Evolutionary conservation across 1,140 invertebrate species (phyloP).

Genomic region (Marisa cornuarietis): DNA sequence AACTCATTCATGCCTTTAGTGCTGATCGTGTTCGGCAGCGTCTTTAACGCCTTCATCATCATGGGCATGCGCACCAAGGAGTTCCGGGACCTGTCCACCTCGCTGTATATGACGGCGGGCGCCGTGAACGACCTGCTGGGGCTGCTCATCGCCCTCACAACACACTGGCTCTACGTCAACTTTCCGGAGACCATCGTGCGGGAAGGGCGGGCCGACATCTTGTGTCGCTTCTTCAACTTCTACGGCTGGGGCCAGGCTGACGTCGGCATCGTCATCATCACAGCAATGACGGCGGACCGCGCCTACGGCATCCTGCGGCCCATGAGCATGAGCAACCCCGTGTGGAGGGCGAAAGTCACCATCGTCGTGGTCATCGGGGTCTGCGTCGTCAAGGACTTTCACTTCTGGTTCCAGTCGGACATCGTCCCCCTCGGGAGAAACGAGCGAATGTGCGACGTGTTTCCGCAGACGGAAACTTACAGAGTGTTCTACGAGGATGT

Average conservation of each 20-base stretch:
- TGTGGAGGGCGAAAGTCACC: slow-evolving; percentile 44
- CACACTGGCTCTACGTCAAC: slow-evolving; percentile 53
- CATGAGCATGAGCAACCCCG: slow-evolving; percentile 31
- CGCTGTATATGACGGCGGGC: slow-evolving; percentile 45
- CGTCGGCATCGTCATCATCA: slow-evolving; percentile 47
- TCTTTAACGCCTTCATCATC: slow-evolving; percentile 43
- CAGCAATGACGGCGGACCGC: slow-evolving; percentile 49
- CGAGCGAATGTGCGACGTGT: slow-evolving; percentile 49
- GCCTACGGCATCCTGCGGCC: slow-evolving; percentile 49
- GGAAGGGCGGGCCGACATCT: slow-evolving; percentile 29
- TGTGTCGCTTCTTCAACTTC: slow-evolving; percentile 58
- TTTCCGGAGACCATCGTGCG: slow-evolving; percentile 42
- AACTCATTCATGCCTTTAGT: slow-evolving; percentile 37
- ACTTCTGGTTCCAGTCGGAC: slow-evolving; percentile 50
- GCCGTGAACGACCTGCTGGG: slow-evolving; percentile 46
- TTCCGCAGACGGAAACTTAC: slow-evolving; percentile 31
- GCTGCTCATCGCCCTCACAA: slow-evolving; percentile 41
- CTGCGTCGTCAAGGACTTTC: slow-evolving; percentile 46
- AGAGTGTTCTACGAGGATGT: slow-evolving; percentile 36
- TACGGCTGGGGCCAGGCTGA: slow-evolving; percentile 53
- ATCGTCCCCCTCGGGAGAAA: slow-evolving; percentile 39
- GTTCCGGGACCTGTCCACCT: slow-evolving; percentile 46
- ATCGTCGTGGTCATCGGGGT: slow-evolving; percentile 24
- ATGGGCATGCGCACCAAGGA: slow-evolving; percentile 49
- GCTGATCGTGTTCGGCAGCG: slow-evolving; percentile 42